Conservation (phyloP, 2,888 invertebrate genomes). For the Polydrusus tereticollis region DNA sequence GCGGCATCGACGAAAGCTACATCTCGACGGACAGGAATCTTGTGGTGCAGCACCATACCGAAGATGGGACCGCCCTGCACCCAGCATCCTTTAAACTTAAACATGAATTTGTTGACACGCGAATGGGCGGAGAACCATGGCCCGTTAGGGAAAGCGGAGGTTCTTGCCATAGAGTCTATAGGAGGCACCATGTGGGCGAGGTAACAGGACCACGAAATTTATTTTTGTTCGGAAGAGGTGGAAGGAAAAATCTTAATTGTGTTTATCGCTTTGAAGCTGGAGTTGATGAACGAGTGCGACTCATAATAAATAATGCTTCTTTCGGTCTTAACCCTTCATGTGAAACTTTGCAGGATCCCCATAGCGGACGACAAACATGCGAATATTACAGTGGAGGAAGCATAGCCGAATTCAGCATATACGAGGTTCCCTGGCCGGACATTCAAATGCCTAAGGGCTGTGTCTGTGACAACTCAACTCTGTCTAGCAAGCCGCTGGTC, state of each 20-base stretch:
- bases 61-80: conserved; percentile 84
- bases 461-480: conserved; percentile 81
- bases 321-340: conserved; percentile 79
- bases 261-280: conserved; percentile 74
- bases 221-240: conserved; percentile 87
- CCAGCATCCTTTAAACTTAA: conserved; percentile 80
- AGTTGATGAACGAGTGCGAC: conserved; percentile 73
- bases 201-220: conserved; percentile 80
- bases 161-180: conserved; percentile 75
- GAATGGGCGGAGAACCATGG: conserved; percentile 75
- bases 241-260: conserved; percentile 81
- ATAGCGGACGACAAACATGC: conserved; percentile 78
- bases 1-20: conserved; percentile 85
- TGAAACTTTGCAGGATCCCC: conserved; percentile 78
- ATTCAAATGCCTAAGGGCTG: conserved; percentile 80
- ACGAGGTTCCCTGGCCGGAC: conserved; percentile 81
- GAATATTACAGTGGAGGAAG: conserved; percentile 64
- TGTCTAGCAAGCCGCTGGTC: conserved; percentile 73
- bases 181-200: conserved; percentile 74
- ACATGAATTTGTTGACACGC: conserved; percentile 88
- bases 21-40: conserved; percentile 71
- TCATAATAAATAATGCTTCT: conserved; percentile 79
- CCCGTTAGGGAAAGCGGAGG: conserved; percentile 61
- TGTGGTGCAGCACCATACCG: conserved; percentile 71
- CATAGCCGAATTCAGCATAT: conserved; percentile 72